These are phyloP conservation scores for Ciconia nigra DNA, from an alignment of 2,797 vertebrate genomes.

Conservation along the genomic window DNA sequence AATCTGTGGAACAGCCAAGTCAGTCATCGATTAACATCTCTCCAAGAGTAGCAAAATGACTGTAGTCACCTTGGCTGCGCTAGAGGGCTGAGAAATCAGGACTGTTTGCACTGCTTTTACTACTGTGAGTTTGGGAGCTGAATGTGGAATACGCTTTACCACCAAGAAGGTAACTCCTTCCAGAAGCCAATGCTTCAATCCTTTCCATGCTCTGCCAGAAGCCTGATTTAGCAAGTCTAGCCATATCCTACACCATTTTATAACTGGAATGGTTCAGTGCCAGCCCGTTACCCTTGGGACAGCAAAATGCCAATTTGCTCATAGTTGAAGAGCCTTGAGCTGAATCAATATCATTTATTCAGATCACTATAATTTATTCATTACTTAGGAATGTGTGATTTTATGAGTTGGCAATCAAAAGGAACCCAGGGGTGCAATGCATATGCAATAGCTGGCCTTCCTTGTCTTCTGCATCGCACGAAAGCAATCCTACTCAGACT, in stretches of 20 bases:
- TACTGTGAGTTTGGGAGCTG: rapidly evolving
- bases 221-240: not conserved
- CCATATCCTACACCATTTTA: not conserved
- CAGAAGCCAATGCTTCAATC: not conserved
- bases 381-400: not conserved
- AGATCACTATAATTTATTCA: not conserved
- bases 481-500: not conserved
- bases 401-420: not conserved
- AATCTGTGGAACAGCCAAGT: not conserved
- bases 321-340: not conserved
- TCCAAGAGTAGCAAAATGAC: not conserved
- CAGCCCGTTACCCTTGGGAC: not conserved
- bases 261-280: not conserved
- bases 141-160: not conserved
- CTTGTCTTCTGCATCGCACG: not conserved
- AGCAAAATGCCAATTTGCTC: not conserved
- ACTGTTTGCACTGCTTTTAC: not conserved
- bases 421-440: not conserved
- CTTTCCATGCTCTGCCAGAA: not conserved
- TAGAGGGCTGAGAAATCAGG: not conserved
- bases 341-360: not conserved
- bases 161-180: not conserved
- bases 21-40: too few relatives aligned
- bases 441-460: not conserved
- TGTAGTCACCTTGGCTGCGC: not conserved